Conservation (phyloP, 2,888 invertebrate species). For the Cataglyphis altisquamis region DNA sequence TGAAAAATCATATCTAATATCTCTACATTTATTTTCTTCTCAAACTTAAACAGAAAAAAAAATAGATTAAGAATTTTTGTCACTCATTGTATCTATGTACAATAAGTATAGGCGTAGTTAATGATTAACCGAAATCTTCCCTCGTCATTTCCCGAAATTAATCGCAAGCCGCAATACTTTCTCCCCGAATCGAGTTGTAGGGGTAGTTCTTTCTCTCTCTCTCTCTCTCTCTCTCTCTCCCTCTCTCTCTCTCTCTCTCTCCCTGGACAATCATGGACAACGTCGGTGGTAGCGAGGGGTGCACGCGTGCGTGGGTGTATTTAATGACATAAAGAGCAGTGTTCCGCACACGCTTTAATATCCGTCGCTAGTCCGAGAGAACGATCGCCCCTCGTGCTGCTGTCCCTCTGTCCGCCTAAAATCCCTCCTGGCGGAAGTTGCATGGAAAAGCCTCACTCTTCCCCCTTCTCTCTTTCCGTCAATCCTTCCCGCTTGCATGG, state of each 20-base stretch:
- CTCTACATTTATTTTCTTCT: neutral
- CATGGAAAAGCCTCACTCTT: constrained; percentile 29
- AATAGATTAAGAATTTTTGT: neutral
- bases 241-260: neutral
- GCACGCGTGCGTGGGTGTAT: constrained; percentile 62
- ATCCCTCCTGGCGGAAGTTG: constrained; percentile 56
- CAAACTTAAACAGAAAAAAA: neutral
- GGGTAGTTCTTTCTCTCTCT: constrained; percentile 17
- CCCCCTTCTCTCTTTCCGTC: constrained; percentile 42
- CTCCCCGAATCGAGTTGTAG: constrained; percentile 56
- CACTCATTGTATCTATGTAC: neutral
- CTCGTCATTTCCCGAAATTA: constrained; percentile 44
- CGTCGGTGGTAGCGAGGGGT: constrained; percentile 41
- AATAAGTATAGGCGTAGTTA: neutral
- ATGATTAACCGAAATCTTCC: constrained; percentile 32
- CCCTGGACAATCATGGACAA: constrained; percentile 9
- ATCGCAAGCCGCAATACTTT: constrained; percentile 48
- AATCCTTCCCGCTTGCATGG: constrained; percentile 75
- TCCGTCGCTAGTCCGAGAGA: constrained; percentile 76
- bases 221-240: neutral
- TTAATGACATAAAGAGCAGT: constrained; percentile 75
- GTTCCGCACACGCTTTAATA: constrained; percentile 80
- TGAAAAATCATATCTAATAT: neutral
- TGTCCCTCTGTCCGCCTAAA: constrained; percentile 57
- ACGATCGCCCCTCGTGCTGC: constrained; percentile 49